Base-by-base conservation (phyloP, 2,797 vertebrate species). In the Glyptemys insculpta region DNA sequence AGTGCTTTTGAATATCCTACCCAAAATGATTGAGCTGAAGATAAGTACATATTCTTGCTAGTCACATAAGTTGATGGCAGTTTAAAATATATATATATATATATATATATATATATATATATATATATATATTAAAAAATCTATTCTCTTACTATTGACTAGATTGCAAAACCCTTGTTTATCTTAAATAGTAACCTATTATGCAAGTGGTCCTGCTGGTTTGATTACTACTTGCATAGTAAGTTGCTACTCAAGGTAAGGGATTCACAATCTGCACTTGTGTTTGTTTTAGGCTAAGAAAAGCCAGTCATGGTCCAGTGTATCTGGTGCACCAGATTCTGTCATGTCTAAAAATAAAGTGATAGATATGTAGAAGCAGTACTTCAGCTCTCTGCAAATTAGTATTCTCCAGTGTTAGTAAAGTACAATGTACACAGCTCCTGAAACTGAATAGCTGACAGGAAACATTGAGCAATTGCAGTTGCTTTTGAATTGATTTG, bases 401-500 rank as follows among this genome's bases (percentile, higher is more conserved):
- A 37, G 21, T 87, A 5, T 37, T 91, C 29, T 79, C 81, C 41
- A 37, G 31, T 23, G 27, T 1, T 0, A 65, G 79, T 6, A 76
- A 84, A 94, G 81, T 3, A 21, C 12, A 21, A 11, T 47, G 81
- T n/a, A 83, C 2, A 1, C 76, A 41, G 23, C 57, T 90, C 49
- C 56, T 18, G 53, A 87, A 65, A 16, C 0, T 80, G 84, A 95
- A 88, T 29, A 89, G 72, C 53, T 91, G 53, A 85, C 49, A 9
- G 0, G 2, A 59, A 47, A 74, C 34, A 34, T 14, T 96, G 29
- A 41, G 81, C 90, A 89, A 80, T 87, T 85, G 56, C 37, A 83
- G 23, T 83, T 82, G 31, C 37, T 76, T 49, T 83, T 88, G 53
- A 89, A 91, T 86, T 95, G 81, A 83, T 89, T 62, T 88, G 91